Evolutionary conservation across 2,888 invertebrate species (phyloP).

Genomic region (Platycheirus albimanus): DNA sequence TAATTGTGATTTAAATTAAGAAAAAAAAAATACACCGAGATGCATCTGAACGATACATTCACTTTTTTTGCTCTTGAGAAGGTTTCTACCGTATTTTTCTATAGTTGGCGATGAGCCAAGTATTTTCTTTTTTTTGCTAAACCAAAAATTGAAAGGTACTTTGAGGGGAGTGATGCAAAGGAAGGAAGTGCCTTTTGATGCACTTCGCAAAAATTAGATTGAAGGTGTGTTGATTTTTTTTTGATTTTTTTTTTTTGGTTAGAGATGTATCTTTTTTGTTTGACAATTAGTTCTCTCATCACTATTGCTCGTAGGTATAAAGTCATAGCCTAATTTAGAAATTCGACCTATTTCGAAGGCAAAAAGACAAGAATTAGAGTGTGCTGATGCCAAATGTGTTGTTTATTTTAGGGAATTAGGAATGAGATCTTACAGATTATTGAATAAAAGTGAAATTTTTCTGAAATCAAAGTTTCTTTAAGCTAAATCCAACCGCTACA

Average conservation of each 20-base stretch:
- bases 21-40: slow-evolving; percentile 16
- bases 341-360: slow-evolving; percentile 18
- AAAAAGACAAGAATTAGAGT: slow-evolving; percentile 25
- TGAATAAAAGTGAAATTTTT: too few relatives aligned
- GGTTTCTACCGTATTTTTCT: too few relatives aligned
- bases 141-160: not conserved
- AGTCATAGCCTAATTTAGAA: slow-evolving; percentile 44
- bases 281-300: slow-evolving; percentile 36
- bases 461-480: too few relatives aligned
- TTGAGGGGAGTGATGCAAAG: slow-evolving; percentile 9
- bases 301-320: slow-evolving; percentile 10
- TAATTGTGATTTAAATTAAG: slow-evolving; percentile 55
- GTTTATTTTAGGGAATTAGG: not conserved
- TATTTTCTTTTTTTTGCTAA: not conserved
- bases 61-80: slow-evolving; percentile 68
- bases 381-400: slow-evolving; percentile 37
- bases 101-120: slow-evolving; percentile 57
- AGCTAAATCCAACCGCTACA: too few relatives aligned
- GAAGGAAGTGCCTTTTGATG: slow-evolving; percentile 63
- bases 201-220: slow-evolving; percentile 43
- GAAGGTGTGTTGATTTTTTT: slow-evolving; percentile 31
- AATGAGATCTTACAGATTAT: too few relatives aligned
- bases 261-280: slow-evolving; percentile 18
- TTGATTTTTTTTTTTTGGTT: not conserved
- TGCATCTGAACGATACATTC: slow-evolving; percentile 58